Evolutionary conservation across 2,113 vertebrate species (phyloP), one percentile per base, ranked within the genome.

Genomic region (Tricholaema leucomelas): DNA sequence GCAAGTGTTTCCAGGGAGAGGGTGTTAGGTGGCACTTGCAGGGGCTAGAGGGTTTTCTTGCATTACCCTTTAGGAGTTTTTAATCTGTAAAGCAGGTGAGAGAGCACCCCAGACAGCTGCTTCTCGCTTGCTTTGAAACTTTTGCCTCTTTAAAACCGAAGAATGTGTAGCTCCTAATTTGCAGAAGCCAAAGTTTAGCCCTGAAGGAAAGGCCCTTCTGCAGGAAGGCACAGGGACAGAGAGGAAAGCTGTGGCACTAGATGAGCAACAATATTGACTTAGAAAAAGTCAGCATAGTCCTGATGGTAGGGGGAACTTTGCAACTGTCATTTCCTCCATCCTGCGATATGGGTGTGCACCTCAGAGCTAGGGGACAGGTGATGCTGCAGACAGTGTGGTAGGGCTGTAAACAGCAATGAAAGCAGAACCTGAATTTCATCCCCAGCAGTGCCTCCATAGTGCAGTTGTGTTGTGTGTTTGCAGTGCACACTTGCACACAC

Each of bases 361-460:
- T 31, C 19, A 52, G 50, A 27, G 30, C 69, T n/a, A 0, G 0
- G 19, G 40, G 48, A 25, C 7, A 9, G 60, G 77, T 5, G 1
- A 15, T 17, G 21, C 56, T 36, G 23, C 14, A 35, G 61, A 30
- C 40, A 40, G 19, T 13, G 16, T 30, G 56, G 24, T 55, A 21
- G 12, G 74, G 38, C 56, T 82, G 50, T 48, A 25, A 78, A 50
- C 9, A 59, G 14, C 33, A 35, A 4, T 27, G 20, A 21, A 8
- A 72, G 60, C 38, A 81, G 16, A 59, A 30, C 30, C 25, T 35
- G 21, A 3, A 44, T 73, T 80, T 44, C 85, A 78, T 18, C 48
- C 30, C 31, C 19, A 12, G 8, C 0, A 7, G 16, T 59, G 65
- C 46, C 35, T 56, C 58, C 4, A 2, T 8, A 10, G n/a, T 3